Base-by-base conservation (phyloP, 2,113 vertebrate species). In the Arothron firmamentum region DNA sequence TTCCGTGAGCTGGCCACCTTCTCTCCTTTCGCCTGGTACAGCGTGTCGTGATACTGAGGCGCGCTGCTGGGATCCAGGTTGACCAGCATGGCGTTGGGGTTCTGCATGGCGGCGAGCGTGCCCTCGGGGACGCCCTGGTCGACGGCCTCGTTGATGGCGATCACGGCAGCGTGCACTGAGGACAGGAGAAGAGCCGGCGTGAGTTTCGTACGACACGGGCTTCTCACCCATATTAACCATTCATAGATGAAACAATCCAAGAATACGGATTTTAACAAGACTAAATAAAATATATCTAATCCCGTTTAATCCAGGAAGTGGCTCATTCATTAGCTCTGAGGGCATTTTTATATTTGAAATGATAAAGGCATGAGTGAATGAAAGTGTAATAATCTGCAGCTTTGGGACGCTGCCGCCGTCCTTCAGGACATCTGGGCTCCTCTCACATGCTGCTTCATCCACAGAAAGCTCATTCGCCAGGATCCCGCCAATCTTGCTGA, bases 401-500 rank as follows among this genome's bases (percentile, higher is more conserved):
- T 17, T 7, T 48, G 6, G 20, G n/a, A 18, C 8, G 38, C 52
- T 10, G 1, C 41, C 25, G 25, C 16, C 62, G 34, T 11, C 47
- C 21, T 19, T 65, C 45, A 16, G 0, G 2, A 20, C 59, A 77
- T 66, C 21, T 2, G 45, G 78, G 56, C 52, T 55, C 59, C 10
- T 19, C 96, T 96, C 80, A 99, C 97, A 64, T 73, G 96, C 96
- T 2, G 97, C 97, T 87, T 99, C 97, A 25, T 99, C 97, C 86
- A 99, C 95, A 0, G 97, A 99, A 6, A 98, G 93, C 51, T 99
- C 96, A 46, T 96, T 98, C 38, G 97, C 96, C 85, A 99, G 89
- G 78, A 99, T 98, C 38, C 96, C 96, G n/a, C 97, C 97, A 8
- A 99, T 99, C 88, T 99, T 99, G 86, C 97, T 94, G 85, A 99